phyloP scores from a whole-genome alignment of 2,888 invertebrate species.

The Cheilosia impressa region DNA sequence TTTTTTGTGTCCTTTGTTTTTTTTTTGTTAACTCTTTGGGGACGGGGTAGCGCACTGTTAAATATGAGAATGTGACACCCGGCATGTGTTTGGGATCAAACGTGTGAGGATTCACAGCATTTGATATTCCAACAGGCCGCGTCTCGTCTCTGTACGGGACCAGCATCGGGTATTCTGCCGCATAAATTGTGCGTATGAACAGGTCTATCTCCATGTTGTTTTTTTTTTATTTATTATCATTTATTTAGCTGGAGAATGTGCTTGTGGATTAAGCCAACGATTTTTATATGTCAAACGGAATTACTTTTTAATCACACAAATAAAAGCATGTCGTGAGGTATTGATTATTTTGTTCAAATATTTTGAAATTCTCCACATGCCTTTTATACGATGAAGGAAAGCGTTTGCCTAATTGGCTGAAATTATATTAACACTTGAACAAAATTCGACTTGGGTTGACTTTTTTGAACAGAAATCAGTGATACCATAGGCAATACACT shows the following conservation, averaged over 20 bases:
- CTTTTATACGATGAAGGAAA: neutral
- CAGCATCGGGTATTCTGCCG: conserved; percentile 18
- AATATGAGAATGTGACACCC: conserved; percentile 26
- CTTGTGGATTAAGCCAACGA: conserved; percentile 33
- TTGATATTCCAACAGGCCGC: neutral
- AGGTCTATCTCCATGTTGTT: conserved; percentile 23
- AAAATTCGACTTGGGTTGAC: too few relatives aligned
- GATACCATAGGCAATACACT: too few relatives aligned
- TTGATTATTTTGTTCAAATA: conserved; percentile 18
- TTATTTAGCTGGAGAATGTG: conserved; percentile 22
- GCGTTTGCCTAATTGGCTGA: too few relatives aligned
- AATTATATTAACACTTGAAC: too few relatives aligned
- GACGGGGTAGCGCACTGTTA: conserved; percentile 9
- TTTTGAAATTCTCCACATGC: neutral
- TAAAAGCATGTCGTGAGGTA: neutral
- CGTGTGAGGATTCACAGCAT: conserved; percentile 40
- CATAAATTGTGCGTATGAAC: conserved; percentile 31
- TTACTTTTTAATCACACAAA: conserved; percentile 33
- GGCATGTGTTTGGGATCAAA: conserved; percentile 63
- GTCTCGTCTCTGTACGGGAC: neutral
- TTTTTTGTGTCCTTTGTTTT: neutral
- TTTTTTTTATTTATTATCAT: neutral
- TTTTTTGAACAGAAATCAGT: too few relatives aligned
- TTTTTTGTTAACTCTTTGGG: neutral
- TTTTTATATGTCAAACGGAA: conserved; percentile 42